phyloP scores from a whole-genome alignment of 2,797 vertebrate species.

The Chromobotia macracanthus region DNA sequence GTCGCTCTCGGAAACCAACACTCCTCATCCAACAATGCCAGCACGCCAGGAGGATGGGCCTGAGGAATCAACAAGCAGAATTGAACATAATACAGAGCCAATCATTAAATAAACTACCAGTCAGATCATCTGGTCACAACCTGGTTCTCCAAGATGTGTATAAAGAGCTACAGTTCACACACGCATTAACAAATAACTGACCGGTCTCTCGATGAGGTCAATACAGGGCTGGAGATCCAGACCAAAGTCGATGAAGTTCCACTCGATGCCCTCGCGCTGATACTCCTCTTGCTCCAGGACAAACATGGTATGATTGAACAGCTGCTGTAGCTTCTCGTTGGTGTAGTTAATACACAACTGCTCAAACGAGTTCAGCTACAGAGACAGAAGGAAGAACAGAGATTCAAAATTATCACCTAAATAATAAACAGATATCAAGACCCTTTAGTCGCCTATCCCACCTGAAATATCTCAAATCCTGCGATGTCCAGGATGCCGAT shows the following conservation, averaged over 20 bases:
- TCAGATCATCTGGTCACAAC: background rate
- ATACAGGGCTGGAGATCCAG: constrained; percentile 98
- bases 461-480: constrained; percentile 95
- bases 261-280: constrained; percentile 97
- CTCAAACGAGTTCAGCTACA: constrained; percentile 77
- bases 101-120: constrained; percentile 14
- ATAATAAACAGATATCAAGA: background rate
- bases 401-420: background rate
- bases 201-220: constrained; percentile 89
- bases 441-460: constrained; percentile 57
- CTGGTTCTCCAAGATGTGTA: background rate
- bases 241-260: constrained; percentile 99
- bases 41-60: constrained; percentile 87
- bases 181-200: constrained; percentile 42
- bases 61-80: constrained; percentile 52
- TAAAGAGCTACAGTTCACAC: constrained; percentile 16
- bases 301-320: constrained; percentile 88
- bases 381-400: background rate
- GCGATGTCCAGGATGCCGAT: constrained; percentile 93
- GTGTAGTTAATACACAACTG: constrained; percentile 82
- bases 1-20: constrained; percentile 95
- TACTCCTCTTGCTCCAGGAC: constrained; percentile 99
- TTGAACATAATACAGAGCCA: background rate
- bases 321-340: constrained; percentile 82
- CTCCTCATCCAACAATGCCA: constrained; percentile 91